These are phyloP conservation scores for Oasisia sp. DNA, from an alignment of 2,888 invertebrate genomes.

Conservation along the genomic window DNA sequence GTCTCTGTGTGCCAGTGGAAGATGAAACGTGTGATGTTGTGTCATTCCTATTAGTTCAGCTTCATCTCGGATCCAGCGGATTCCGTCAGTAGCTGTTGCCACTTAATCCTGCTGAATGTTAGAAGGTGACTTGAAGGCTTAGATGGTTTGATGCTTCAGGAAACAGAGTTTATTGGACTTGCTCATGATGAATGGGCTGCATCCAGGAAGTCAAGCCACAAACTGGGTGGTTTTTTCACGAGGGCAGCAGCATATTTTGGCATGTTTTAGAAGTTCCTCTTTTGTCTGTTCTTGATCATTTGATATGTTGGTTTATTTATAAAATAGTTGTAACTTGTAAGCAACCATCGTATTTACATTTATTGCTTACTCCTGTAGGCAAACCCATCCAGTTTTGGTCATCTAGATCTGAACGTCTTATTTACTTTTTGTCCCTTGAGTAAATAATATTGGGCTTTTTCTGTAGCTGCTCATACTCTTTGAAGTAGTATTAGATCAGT, in stretches of 20 bases:
- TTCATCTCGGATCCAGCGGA: neutral
- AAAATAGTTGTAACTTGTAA: neutral
- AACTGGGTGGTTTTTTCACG: neutral
- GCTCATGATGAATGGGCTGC: neutral
- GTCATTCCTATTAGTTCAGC: neutral
- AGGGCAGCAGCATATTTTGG: neutral
- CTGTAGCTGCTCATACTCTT: too few species aligned
- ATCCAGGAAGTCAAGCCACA: neutral
- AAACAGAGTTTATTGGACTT: neutral
- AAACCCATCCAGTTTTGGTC: too few species aligned
- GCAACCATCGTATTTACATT: too few species aligned
- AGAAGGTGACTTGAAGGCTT: neutral
- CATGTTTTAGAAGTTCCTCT: neutral
- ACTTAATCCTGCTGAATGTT: neutral
- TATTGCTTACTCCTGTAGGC: too few species aligned
- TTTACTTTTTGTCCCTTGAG: too few species aligned
- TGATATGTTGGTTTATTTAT: neutral
- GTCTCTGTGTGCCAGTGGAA: neutral
- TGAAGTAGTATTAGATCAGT: too few species aligned
- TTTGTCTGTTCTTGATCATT: neutral
- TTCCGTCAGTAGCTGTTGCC: neutral
- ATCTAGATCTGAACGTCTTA: too few species aligned
- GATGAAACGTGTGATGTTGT: neutral
- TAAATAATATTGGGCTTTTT: too few species aligned
- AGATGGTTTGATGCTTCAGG: neutral